A percentile compares a stretch with the other conserved stretches of the same genome.
phyloP scores from a whole-genome alignment of 2,888 invertebrate genomes.

The Trisateles emortualis region DNA sequence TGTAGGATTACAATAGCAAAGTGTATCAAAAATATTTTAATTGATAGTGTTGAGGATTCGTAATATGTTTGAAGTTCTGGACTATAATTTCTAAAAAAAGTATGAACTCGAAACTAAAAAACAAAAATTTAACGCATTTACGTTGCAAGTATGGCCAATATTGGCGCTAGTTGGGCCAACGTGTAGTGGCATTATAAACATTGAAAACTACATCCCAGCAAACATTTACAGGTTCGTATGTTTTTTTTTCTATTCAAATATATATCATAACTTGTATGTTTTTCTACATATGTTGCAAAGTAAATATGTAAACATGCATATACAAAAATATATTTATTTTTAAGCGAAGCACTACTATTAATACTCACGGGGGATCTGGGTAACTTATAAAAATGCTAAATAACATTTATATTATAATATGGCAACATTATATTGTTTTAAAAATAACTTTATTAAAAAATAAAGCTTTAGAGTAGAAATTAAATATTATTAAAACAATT shows the following conservation, averaged over 20 bases:
- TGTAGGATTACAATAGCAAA: neutral
- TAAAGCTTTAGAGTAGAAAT: neutral
- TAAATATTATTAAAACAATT: neutral
- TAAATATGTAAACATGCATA: constrained; percentile 9
- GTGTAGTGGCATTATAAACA: too few species aligned
- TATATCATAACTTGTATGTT: neutral
- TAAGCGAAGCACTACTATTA: constrained; percentile 19
- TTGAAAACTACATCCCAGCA: too few species aligned
- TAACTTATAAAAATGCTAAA: constrained; percentile 3
- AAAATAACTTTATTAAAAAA: neutral
- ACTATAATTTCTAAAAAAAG: too few species aligned
- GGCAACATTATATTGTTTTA: neutral
- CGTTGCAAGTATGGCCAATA: too few species aligned
- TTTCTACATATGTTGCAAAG: neutral
- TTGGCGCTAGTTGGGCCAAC: too few species aligned
- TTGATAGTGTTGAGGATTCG: too few species aligned
- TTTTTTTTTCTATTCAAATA: too few species aligned
- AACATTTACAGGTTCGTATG: too few species aligned
- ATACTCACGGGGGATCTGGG: constrained; percentile 11
- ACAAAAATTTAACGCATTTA: too few species aligned
- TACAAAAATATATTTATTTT: constrained; percentile 2
- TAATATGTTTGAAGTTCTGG: too few species aligned
- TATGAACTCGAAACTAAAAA: too few species aligned
- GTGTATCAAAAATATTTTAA: too few species aligned
- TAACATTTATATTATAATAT: neutral